phyloP scores from a whole-genome alignment of 2,888 invertebrate species.

The Drosophila paranaensis region DNA sequence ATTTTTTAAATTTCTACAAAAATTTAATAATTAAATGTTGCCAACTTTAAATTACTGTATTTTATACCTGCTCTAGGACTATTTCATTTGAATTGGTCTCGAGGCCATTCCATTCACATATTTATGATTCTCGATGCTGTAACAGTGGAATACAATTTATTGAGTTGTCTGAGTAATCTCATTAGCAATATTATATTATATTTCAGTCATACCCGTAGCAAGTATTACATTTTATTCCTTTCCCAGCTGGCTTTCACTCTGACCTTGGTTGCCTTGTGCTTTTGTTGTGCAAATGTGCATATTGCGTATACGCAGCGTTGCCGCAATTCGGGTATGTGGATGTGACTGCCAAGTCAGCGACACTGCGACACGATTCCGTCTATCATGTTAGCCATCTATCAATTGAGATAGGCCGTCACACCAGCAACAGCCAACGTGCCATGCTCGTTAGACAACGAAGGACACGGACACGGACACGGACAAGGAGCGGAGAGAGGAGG shows the following conservation, averaged over 20 bases:
- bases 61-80: neutral
- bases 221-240: neutral
- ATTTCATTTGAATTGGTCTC: neutral
- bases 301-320: slow-evolving; percentile 48
- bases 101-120: neutral
- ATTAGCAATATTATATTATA: neutral
- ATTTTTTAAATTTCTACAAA: too few species aligned
- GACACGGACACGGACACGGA: neutral
- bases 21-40: neutral
- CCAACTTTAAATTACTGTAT: neutral
- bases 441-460: slow-evolving; percentile 50
- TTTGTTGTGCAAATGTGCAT: slow-evolving; percentile 35
- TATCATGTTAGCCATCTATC: slow-evolving; percentile 73
- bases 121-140: neutral
- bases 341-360: slow-evolving; percentile 50
- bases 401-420: slow-evolving; percentile 67
- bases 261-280: slow-evolving; percentile 35
- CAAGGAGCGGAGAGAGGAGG: neutral
- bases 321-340: neutral
- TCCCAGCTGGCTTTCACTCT: slow-evolving; percentile 1
- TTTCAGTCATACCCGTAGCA: neutral
- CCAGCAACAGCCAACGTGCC: slow-evolving; percentile 41
- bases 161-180: neutral
- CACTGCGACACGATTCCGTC: slow-evolving; percentile 57
- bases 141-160: neutral